Evolutionary conservation across 1,140 invertebrate species (phyloP), one percentile per base, ranked within the genome.

Genomic region (Brachionus calyciflorus): DNA sequence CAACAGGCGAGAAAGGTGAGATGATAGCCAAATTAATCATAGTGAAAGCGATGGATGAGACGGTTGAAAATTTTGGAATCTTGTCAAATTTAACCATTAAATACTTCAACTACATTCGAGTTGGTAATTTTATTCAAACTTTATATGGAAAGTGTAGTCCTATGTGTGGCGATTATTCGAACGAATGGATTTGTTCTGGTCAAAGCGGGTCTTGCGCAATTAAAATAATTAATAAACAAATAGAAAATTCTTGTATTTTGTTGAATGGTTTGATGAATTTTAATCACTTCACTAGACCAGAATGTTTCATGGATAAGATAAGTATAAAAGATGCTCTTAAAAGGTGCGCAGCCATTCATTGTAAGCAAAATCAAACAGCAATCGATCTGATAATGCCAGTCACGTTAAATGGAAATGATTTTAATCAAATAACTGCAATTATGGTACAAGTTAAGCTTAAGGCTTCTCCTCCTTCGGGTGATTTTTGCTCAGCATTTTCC

Each of bases 331-430:
- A 33, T 33, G 12, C 28, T 6, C 24, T 60, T 14, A 60, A 60
- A 60, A 33, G 55, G 37, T 60, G 55, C 37, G 55, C 55, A 17
- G 55, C 55, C 10, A 60, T 60, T n/a, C 55, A 60, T 60, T 60
- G 55, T 37, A 12, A 17, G n/a, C 7, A 0, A 60, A 17, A 37
- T 60, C 55, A 60, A 17, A 60, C 33, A 17, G 55, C 14, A 33
- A 33, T 60, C 19, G 55, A 60, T 60, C 19, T 60, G n/a, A 19
- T 60, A 1, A 60, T 60, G 12, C 55, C 55, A 37, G 55, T 60
- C 0, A 37, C 12, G 6, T 33, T 60, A 10, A 60, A 60, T 37
- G 19, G 37, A 9, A 37, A 60, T 3, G 17, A 60, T 19, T 60
- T 60, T 60, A 1, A 60, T 17, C 37, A 26, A 60, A 14, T 60